These are phyloP conservation scores for Exocentrus adspersus DNA, from an alignment of 2,888 invertebrate genomes.

Conservation along the genomic window DNA sequence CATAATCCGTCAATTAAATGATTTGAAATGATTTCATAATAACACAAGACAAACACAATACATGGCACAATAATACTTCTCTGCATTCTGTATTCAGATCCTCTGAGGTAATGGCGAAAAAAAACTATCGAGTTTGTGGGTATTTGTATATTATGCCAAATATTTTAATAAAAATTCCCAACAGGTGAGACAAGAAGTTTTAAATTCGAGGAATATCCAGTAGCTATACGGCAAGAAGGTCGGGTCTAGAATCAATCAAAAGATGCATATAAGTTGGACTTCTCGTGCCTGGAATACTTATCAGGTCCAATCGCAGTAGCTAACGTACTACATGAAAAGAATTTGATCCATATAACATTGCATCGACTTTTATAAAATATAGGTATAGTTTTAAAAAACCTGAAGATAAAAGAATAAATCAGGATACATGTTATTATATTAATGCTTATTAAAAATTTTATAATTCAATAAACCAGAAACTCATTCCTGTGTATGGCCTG, in stretches of 20 bases:
- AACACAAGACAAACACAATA: too few relatives aligned
- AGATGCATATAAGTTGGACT: slow-evolving; percentile 45
- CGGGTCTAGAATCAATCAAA: slow-evolving; percentile 47
- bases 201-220: slow-evolving; percentile 15
- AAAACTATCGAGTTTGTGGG: not conserved
- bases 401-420: too few relatives aligned
- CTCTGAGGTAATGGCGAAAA: not conserved
- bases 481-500: not conserved
- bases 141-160: not conserved
- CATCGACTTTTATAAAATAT: too few relatives aligned
- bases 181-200: slow-evolving; percentile 16
- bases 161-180: slow-evolving; percentile 21
- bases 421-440: too few relatives aligned
- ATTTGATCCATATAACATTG: too few relatives aligned
- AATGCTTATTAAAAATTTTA: not conserved
- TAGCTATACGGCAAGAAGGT: too few relatives aligned
- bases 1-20: too few relatives aligned
- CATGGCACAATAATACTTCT: too few relatives aligned
- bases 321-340: too few relatives aligned
- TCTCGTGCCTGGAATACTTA: slow-evolving; percentile 34
- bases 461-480: not conserved
- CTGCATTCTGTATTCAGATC: too few relatives aligned
- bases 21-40: too few relatives aligned
- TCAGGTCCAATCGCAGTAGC: slow-evolving; percentile 14
- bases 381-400: too few relatives aligned